Base-by-base conservation (phyloP, 2,888 invertebrate species). In the Lasioglossum vierecki region DNA sequence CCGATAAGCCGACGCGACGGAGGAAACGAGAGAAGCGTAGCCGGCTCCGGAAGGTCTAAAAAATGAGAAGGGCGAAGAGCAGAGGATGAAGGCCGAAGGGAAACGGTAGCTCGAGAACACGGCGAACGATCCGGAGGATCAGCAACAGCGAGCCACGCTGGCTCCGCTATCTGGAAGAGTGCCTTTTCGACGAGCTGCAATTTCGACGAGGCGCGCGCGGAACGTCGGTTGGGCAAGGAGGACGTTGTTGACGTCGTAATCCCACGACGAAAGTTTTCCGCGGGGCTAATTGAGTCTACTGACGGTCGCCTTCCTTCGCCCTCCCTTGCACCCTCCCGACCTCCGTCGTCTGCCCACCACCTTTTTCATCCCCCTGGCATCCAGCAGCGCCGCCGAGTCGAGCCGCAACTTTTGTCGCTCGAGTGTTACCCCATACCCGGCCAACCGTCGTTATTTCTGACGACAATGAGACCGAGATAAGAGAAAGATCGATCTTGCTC, bases 221-320 rank as follows among this genome's bases (percentile, higher is more conserved):
- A 88, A 83, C 82, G 84, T 82, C 81, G 84, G 73, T 89, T 72
- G 84, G 79, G 66, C 84, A 81, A 77, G 88, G 82, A 88, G 84
- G 80, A 90, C 90, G 92, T 91, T 92, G 92, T 92, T 92, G 92
- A 92, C 92, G 91, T 88, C 87, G 90, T 93, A 91, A 93, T 92
- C 89, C 89, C 79, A 80, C 83, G 87, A 81, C 87, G 88, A 92
- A 93, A 91, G 90, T 92, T 92, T 91, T 91, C 90, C 88, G 83
- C 88, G 84, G 88, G 84, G 90, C 89, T 93, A 92, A 93, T 93
- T 93, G 92, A 92, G 92, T 93, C 92, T 88, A 84, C 84, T 66
- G 68, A 72, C 83, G 77, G 68, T 76, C 53, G 63, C 68, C 76
- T 53, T 44, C 8, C 35, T 39, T 39, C 8, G 13, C 15, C 4